Evolutionary conservation across 2,888 invertebrate species (phyloP).

Genomic region (Leucophora obtusa): DNA sequence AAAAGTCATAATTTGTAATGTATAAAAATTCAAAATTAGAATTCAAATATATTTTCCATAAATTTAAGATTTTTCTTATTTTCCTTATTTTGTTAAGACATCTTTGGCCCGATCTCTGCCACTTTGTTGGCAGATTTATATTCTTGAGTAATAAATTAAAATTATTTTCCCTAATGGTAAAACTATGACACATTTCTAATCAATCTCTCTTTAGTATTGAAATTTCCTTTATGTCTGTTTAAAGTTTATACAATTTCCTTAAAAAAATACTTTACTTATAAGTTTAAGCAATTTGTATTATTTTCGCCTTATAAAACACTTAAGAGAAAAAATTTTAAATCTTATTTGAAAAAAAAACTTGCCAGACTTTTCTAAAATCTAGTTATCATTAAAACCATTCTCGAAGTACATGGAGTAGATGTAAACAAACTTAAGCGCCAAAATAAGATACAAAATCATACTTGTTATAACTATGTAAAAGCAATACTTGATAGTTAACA

Average conservation of each 20-base stretch:
- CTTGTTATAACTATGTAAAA: constrained; percentile 1
- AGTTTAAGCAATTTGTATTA: constrained; percentile 48
- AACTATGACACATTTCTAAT: too few species aligned
- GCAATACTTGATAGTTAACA: constrained; percentile 5
- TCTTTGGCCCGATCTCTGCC: too few species aligned
- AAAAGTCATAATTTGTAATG: too few species aligned
- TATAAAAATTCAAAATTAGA: too few species aligned
- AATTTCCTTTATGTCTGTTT: too few species aligned
- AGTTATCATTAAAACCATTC: constrained; percentile 37
- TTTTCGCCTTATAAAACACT: constrained; percentile 45
- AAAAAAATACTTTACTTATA: constrained; percentile 1
- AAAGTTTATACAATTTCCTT: background rate
- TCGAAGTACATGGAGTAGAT: background rate
- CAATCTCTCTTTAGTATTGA: too few species aligned
- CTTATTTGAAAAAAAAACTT: constrained; percentile 21
- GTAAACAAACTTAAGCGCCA: constrained; percentile 40
- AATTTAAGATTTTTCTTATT: too few species aligned
- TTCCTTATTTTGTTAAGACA: too few species aligned
- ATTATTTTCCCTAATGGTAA: too few species aligned
- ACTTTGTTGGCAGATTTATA: too few species aligned
- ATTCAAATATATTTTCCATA: too few species aligned
- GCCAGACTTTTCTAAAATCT: constrained; percentile 47
- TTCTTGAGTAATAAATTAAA: too few species aligned
- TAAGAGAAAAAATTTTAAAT: constrained; percentile 10
- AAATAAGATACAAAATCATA: constrained; percentile 28